Base-by-base conservation (phyloP, 2,797 vertebrate species). In the Eupleurogrammus muticus region DNA sequence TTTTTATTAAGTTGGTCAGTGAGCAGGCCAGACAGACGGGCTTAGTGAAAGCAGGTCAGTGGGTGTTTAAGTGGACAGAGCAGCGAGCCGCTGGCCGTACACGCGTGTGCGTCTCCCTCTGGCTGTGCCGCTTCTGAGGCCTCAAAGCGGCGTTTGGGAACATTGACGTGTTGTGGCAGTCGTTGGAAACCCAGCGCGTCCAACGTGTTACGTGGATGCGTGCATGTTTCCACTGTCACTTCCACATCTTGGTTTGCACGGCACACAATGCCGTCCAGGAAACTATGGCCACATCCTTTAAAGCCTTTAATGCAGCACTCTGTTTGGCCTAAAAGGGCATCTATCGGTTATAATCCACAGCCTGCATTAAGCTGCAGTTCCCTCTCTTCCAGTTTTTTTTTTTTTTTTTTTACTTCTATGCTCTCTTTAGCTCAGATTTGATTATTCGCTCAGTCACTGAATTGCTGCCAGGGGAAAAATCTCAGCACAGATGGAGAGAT, bases 11-110 rank as follows among this genome's bases (percentile, higher is more conserved):
- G 80, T 75, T 84, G 83, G 73, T 64, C 73, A 79, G 68, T 9
- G 50, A 73, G 61, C 70, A 49, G 51, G 82, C 54, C 5, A 65
- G 63, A 80, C 73, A 71, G 75, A 70, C 46, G 63, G 68, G 86
- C 82, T 87, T 85, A 91, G 76, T 70, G 77, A 89, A 91, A 92
- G 71, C 87, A 90, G 89, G 90, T 92, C 90, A 93, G 71, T 56
- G 58, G 76, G 87, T 87, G 88, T 90, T 91, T 92, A 87, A 82
- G 85, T 85, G 87, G 81, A 57, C 34, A 46, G 77, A 68, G 70
- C 60, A 42, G 46, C 52, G 59, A 23, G 70, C 65, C 75, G 36
- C 53, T 2, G 20, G 70, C 40, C 42, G 38, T 11, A 40, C 35
- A 60, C 72, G 21, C 21, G 23, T 51, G 42, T 53, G 24, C 44